Percentiles rank a stretch among this genome's conserved stretches.
Evolutionary conservation across 2,113 vertebrate genomes (phyloP).

Genomic region (Pollimyrus isidori): DNA sequence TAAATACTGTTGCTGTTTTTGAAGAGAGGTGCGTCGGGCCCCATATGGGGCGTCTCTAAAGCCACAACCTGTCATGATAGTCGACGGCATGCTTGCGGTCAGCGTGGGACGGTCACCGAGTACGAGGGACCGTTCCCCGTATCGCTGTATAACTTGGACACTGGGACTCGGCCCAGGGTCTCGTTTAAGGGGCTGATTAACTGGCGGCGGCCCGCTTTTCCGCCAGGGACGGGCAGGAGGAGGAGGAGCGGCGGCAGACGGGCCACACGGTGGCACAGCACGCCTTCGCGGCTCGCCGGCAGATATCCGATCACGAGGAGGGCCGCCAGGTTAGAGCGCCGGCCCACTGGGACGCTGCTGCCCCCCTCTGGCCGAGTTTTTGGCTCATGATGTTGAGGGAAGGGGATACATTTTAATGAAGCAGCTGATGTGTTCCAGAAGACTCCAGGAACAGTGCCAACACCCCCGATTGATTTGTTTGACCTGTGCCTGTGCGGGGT

Average conservation of each 20-base stretch:
- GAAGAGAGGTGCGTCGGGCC: neutral
- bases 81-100: neutral
- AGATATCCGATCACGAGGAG: slow-evolving; percentile 80
- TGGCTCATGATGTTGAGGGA: neutral
- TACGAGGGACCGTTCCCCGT: neutral
- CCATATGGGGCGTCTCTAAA: neutral
- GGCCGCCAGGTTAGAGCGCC: slow-evolving; percentile 53
- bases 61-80: neutral
- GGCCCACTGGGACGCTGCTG: neutral
- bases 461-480: neutral
- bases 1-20: neutral
- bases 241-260: slow-evolving; percentile 54
- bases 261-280: slow-evolving; percentile 67
- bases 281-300: slow-evolving; percentile 73
- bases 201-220: neutral
- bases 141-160: neutral
- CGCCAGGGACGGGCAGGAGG: slow-evolving; percentile 64
- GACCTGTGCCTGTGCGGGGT: neutral
- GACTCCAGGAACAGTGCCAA: neutral
- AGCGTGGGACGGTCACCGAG: neutral
- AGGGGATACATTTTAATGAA: neutral
- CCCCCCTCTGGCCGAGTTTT: neutral
- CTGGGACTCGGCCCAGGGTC: neutral
- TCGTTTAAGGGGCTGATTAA: neutral
- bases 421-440: neutral